A percentile compares a stretch with the other conserved stretches of the same genome.
These are phyloP conservation scores for Oncorhynchus kisutch DNA, from an alignment of 2,113 vertebrate species.

Conservation along the genomic window DNA sequence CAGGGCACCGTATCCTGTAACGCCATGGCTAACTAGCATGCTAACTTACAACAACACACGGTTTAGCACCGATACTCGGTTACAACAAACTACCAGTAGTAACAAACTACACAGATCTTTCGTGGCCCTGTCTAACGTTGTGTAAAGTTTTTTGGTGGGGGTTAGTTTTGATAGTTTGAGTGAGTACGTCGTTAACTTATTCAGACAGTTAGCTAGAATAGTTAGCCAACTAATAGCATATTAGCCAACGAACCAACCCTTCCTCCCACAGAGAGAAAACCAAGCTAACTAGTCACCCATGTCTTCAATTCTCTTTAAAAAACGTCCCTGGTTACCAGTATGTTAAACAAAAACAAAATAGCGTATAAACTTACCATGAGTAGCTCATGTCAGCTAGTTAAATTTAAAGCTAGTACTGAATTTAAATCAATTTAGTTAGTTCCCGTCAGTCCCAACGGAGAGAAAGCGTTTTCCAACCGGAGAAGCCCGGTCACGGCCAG, in stretches of 20 bases:
- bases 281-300: slow-evolving; percentile 55
- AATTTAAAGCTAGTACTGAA: not conserved
- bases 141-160: slow-evolving; percentile 39
- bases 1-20: not conserved
- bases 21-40: not conserved
- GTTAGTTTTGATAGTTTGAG: slow-evolving; percentile 51
- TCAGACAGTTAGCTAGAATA: slow-evolving; percentile 52
- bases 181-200: slow-evolving; percentile 46
- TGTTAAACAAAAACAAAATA: not conserved
- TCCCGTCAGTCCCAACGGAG: not conserved
- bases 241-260: slow-evolving; percentile 62
- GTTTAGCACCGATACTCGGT: not conserved
- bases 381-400: too few relatives aligned
- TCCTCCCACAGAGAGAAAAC: slow-evolving; percentile 49
- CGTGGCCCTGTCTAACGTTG: accelerated
- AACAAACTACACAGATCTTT: not conserved
- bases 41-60: not conserved
- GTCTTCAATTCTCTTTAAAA: slow-evolving; percentile 53
- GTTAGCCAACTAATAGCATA: slow-evolving; percentile 34
- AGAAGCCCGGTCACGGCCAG: not conserved
- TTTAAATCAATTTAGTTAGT: not conserved
- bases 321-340: slow-evolving; percentile 22
- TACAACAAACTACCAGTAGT: not conserved
- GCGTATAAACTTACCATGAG: not conserved
- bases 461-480: slow-evolving; percentile 16